Base-by-base conservation (phyloP, 2,888 invertebrate species). In the Petrolisthes manimaculis region DNA sequence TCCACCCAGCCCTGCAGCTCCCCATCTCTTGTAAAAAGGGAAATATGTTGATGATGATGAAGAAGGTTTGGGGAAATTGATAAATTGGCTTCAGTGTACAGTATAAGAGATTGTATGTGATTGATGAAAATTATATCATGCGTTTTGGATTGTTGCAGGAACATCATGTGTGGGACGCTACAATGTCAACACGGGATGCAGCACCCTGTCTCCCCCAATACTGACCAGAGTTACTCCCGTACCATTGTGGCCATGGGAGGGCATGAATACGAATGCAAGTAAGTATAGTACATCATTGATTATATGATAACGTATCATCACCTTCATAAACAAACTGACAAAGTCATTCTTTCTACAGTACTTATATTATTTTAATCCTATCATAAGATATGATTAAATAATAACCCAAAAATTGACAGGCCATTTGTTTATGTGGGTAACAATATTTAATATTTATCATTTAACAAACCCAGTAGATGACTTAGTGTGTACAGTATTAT, bases 211-310 rank as follows among this genome's bases (percentile, higher is more conserved):
- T 95, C 96, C 91, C 94, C 95, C 67, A 96, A 96, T 18, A 95
- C 96, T 94, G 96, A 91, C 82, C 88, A 89, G 53, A 91, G 89
- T 71, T 91, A 91, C 83, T 88, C 89, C 67, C 97, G 96, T 92
- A 98, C 98, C 24, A 96, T 97, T 91, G 96, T 98, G 93, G 96
- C 96, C 89, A 96, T 96, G 92, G 97, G 96, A 92, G 96, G 97
- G 77, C 94, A 95, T 90, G 97, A 98, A 93, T 97, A 96, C 93
- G 97, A 98, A 93, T 99, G 98, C 98, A 99, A 98, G 98, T 98
- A 93, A 95, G 93, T 92, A 37, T 37, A 37, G 37, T 37, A 37
- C 37, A 37, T 37, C 37, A 14, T 69, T 9, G 37, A 18, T 89
- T 69, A 61, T 18, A n/a, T 77, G 77, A 14, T 77, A 21, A 5